Conservation (phyloP, 1,140 invertebrate species). For the Brachionus plicatilis region DNA sequence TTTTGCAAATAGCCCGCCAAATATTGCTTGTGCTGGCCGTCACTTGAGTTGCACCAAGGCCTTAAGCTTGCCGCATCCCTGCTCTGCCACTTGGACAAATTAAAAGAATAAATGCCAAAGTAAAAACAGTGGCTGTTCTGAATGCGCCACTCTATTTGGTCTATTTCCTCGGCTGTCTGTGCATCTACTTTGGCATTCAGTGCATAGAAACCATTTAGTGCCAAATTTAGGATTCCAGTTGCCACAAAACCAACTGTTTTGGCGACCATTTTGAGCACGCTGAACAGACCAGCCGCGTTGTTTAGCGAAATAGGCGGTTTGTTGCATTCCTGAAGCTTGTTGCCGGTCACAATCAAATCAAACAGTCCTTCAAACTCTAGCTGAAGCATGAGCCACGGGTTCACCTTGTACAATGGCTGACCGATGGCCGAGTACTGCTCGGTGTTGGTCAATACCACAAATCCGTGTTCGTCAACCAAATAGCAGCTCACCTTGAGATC, state of each 20-base stretch:
- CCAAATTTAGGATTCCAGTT: not conserved
- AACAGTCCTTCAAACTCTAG: constrained; percentile 21
- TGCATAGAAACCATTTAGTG: not conserved
- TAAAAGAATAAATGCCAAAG: constrained; percentile 39
- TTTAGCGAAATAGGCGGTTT: not conserved
- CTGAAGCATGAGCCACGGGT: constrained; percentile 37
- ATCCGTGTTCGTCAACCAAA: constrained; percentile 26
- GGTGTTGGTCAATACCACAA: constrained; percentile 30
- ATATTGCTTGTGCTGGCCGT: not conserved
- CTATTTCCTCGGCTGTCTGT: not conserved
- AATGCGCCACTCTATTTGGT: constrained; percentile 5
- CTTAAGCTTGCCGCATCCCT: not conserved
- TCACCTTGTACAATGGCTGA: constrained; percentile 37
- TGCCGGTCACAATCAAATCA: constrained; percentile 23
- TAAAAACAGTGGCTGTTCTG: constrained; percentile 18
- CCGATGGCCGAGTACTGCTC: not conserved
- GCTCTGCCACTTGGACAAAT: not conserved
- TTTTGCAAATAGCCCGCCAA: constrained; percentile 22
- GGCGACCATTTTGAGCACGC: not conserved
- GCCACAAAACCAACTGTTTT: not conserved
- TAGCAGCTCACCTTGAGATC: not conserved
- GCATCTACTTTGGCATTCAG: not conserved
- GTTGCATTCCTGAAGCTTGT: constrained; percentile 9
- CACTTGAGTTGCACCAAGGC: constrained; percentile 1
- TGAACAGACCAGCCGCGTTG: not conserved